These are phyloP conservation scores for Zosterops borbonicus DNA, from an alignment of 2,113 vertebrate species.

Conservation along the genomic window DNA sequence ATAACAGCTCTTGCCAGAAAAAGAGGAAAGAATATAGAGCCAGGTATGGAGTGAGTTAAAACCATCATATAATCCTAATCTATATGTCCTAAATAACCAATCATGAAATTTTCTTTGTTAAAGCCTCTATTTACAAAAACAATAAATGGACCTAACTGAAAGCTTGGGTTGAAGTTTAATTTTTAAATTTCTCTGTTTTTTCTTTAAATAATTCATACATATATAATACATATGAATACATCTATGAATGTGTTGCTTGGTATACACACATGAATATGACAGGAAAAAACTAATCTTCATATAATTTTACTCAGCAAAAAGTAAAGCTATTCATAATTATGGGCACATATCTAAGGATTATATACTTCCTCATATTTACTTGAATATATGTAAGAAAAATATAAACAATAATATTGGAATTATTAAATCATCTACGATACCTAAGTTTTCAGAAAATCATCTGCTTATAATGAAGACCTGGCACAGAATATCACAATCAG, in stretches of 20 bases:
- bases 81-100: neutral
- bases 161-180: neutral
- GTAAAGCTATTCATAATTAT: neutral
- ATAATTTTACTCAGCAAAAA: neutral
- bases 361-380: neutral
- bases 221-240: neutral
- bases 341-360: neutral
- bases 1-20: neutral
- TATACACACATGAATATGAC: neutral
- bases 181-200: neutral
- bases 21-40: neutral
- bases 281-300: neutral
- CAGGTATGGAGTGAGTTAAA: neutral
- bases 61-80: neutral
- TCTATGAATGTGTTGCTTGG: accelerated
- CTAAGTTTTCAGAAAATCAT: neutral
- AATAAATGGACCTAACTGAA: neutral
- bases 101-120: neutral
- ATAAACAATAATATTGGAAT: neutral
- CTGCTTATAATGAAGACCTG: neutral
- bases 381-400: neutral
- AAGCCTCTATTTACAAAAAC: neutral
- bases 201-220: neutral
- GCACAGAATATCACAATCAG: neutral
- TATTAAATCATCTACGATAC: neutral